phyloP scores from a whole-genome alignment of 1,140 invertebrate species.

The Drosophila kikkawai region DNA sequence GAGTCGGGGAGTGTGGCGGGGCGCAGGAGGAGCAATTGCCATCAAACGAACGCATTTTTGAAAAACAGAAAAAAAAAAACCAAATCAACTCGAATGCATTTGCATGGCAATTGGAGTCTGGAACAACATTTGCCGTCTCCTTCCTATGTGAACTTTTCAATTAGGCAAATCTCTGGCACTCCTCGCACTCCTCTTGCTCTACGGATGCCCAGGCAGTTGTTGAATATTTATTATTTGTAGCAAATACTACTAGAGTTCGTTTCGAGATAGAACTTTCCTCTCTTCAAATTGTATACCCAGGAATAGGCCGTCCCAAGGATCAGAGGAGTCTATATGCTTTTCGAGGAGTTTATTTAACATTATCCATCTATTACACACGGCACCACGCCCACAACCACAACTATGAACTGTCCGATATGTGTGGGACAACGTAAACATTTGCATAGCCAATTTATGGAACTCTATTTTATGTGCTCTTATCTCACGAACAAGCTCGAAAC shows the following conservation, averaged over 20 bases:
- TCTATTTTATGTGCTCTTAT: conserved; percentile 62
- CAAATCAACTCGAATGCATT: conserved; percentile 43
- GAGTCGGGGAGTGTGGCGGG: conserved; percentile 1
- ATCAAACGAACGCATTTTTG: conserved; percentile 49
- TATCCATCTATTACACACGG: conserved; percentile 20
- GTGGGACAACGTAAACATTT: conserved; percentile 39
- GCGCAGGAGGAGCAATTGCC: neutral
- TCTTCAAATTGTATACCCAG: conserved; percentile 19
- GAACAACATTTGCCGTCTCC: conserved; percentile 38
- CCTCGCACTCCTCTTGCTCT: neutral
- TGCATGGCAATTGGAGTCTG: conserved; percentile 51
- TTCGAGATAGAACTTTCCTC: conserved; percentile 1
- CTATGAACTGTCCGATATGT: conserved; percentile 29
- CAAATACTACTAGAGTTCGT: conserved; percentile 15
- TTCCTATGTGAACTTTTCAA: conserved; percentile 47
- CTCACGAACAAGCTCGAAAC: conserved; percentile 48
- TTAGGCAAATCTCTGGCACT: conserved; percentile 33
- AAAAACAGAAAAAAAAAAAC: conserved; percentile 5
- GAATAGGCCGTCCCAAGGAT: conserved; percentile 38
- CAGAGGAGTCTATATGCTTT: conserved; percentile 27
- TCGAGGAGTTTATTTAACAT: conserved; percentile 25
- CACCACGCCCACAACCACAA: conserved; percentile 28
- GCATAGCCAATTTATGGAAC: conserved; percentile 57
- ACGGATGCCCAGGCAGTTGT: conserved; percentile 24
- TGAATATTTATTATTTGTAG: conserved; percentile 50